Evolutionary conservation across 1,140 invertebrate species (phyloP).

Genomic region (Saccostrea echinata): DNA sequence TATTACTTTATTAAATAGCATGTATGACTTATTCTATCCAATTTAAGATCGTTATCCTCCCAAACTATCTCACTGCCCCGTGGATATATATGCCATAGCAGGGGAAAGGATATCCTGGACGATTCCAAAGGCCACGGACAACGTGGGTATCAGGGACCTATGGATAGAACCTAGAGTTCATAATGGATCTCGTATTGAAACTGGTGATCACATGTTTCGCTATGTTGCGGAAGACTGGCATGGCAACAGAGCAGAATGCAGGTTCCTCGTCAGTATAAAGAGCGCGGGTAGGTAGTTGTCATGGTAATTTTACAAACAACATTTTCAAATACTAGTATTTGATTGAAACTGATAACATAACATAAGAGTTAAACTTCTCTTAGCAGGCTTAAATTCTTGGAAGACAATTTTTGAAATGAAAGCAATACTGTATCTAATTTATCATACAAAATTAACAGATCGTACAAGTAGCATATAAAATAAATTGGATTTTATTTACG

Average conservation of each 20-base stretch:
- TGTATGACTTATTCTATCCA: too few relatives aligned
- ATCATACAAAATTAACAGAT: too few relatives aligned
- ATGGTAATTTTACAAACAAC: too few relatives aligned
- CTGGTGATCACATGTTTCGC: neutral
- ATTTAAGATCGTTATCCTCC: constrained; percentile 22
- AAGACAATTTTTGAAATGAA: too few relatives aligned
- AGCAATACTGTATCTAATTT: too few relatives aligned
- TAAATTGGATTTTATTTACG: too few relatives aligned
- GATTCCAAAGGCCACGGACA: constrained; percentile 9
- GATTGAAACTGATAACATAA: too few relatives aligned
- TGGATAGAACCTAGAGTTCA: neutral
- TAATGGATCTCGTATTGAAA: constrained; percentile 16
- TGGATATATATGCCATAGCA: constrained; percentile 23
- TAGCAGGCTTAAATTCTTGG: too few relatives aligned
- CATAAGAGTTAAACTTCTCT: too few relatives aligned
- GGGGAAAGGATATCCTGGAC: constrained; percentile 31
- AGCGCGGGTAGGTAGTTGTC: neutral
- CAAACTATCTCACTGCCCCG: neutral
- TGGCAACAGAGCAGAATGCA: constrained; percentile 38
- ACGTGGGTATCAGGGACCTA: constrained; percentile 16
- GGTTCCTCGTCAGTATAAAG: constrained; percentile 22
- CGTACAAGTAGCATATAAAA: too few relatives aligned
- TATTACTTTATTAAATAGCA: too few relatives aligned
- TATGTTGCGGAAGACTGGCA: constrained; percentile 38
- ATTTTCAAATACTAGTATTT: too few relatives aligned